phyloP scores from a whole-genome alignment of 1,140 invertebrate species.

The Elymnias hypermnestra region DNA sequence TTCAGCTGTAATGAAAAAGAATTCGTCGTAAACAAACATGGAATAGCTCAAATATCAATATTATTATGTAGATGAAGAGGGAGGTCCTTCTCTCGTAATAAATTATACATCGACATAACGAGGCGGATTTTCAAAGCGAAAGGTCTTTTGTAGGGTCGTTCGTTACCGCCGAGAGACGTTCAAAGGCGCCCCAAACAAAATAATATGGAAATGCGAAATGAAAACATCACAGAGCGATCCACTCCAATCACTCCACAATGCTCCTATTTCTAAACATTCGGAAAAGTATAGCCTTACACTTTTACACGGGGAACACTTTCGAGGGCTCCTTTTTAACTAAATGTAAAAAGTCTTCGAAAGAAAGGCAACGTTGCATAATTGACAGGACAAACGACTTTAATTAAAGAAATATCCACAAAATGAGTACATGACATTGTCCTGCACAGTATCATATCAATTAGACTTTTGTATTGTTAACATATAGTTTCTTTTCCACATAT shows the following conservation, averaged over 20 bases:
- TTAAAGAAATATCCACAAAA: no score
- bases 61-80: not conserved
- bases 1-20: no score
- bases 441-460: no score
- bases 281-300: slow-evolving; percentile 30
- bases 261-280: slow-evolving; percentile 38
- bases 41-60: not conserved
- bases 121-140: slow-evolving; percentile 43
- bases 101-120: slow-evolving; percentile 49
- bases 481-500: no score
- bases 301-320: no score
- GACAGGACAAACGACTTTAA: no score
- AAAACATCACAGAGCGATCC: slow-evolving; percentile 40
- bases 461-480: no score
- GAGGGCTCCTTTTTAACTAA: no score
- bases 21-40: no score
- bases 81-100: slow-evolving; percentile 22
- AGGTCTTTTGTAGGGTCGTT: slow-evolving; percentile 35
- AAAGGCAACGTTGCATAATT: no score
- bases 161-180: slow-evolving; percentile 30
- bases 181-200: slow-evolving; percentile 36
- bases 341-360: no score
- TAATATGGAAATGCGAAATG: slow-evolving; percentile 65
- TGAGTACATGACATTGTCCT: no score
- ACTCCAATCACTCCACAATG: slow-evolving; percentile 38